Conservation (phyloP, 2,888 invertebrate genomes). For the Cheilosia grossa region DNA sequence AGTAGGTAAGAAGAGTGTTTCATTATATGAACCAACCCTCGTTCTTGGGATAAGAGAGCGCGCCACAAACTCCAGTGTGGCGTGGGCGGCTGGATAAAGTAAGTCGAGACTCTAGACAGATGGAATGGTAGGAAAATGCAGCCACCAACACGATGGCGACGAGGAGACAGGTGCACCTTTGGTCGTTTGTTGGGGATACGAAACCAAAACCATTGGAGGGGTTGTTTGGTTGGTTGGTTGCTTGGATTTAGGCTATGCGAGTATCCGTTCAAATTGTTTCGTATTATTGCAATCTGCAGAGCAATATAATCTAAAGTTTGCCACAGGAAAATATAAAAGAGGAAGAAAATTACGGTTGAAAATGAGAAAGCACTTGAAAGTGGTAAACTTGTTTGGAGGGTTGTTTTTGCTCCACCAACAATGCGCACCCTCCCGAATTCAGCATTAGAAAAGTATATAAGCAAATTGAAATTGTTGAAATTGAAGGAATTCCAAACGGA, state of each 20-base stretch:
- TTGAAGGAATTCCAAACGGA: background rate
- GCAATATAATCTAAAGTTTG: slow-evolving; percentile 36
- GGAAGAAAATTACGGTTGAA: slow-evolving; percentile 9
- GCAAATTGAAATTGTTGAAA: slow-evolving; percentile 18
- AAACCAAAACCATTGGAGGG: slow-evolving; percentile 2
- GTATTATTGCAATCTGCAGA: slow-evolving; percentile 3
- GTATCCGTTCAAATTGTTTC: slow-evolving; percentile 9
- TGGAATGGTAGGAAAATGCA: slow-evolving; percentile 62
- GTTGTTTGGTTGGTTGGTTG: slow-evolving; percentile 11
- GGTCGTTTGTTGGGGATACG: slow-evolving; percentile 9
- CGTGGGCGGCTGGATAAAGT: slow-evolving; percentile 12
- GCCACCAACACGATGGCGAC: background rate
- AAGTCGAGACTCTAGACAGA: slow-evolving; percentile 46
- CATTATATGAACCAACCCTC: slow-evolving; percentile 7
- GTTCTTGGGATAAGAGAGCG: background rate
- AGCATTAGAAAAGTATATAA: slow-evolving; percentile 8
- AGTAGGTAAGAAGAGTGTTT: slow-evolving; percentile 34
- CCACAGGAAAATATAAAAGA: slow-evolving; percentile 4
- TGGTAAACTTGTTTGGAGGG: slow-evolving; percentile 1
- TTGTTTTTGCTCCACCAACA: background rate
- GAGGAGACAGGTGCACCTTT: slow-evolving; percentile 36
- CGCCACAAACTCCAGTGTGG: slow-evolving; percentile 1
- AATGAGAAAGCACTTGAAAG: slow-evolving; percentile 18
- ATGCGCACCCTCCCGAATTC: background rate
- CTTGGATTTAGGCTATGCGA: slow-evolving; percentile 1